Evolutionary conservation across 2,888 invertebrate species (phyloP).

Genomic region (Ophion obscuratus): DNA sequence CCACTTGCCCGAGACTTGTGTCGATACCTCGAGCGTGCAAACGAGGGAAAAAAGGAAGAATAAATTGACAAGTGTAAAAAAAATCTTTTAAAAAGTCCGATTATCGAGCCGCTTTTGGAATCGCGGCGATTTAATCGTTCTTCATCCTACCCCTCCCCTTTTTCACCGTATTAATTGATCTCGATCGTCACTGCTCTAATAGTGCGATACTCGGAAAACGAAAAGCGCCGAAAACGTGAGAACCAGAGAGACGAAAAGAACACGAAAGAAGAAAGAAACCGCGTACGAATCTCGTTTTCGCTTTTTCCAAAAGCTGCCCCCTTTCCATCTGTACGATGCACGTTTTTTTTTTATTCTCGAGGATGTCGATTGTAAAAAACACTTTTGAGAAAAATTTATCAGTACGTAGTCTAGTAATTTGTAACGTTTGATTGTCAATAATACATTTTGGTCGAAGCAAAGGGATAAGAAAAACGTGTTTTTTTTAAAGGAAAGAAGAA

Average conservation of each 20-base stretch:
- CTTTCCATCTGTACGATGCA: neutral
- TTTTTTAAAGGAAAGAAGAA: slow-evolving; percentile 37
- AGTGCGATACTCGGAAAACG: neutral
- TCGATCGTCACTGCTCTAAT: neutral
- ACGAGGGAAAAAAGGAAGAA: neutral
- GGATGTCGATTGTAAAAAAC: slow-evolving; percentile 52
- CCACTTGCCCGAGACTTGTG: slow-evolving; percentile 15
- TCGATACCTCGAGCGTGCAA: slow-evolving; percentile 10
- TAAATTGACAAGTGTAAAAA: slow-evolving; percentile 21
- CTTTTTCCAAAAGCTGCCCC: slow-evolving; percentile 10
- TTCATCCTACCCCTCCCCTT: neutral
- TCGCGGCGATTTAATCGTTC: slow-evolving; percentile 32
- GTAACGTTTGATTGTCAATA: slow-evolving; percentile 67
- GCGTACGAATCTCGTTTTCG: slow-evolving; percentile 43
- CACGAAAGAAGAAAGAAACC: slow-evolving; percentile 48
- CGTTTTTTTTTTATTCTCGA: neutral
- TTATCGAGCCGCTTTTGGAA: slow-evolving; percentile 47
- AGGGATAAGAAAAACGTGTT: slow-evolving; percentile 26
- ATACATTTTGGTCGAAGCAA: slow-evolving; percentile 67
- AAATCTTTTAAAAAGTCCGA: slow-evolving; percentile 12
- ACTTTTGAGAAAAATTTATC: slow-evolving; percentile 50
- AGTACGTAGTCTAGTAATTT: slow-evolving; percentile 60
- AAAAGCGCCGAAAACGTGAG: slow-evolving; percentile 13
- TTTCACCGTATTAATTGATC: neutral
- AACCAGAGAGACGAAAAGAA: slow-evolving; percentile 64